These are phyloP conservation scores for Lasioglossum zephyrum DNA, from an alignment of 2,888 invertebrate species.

Conservation along the genomic window DNA sequence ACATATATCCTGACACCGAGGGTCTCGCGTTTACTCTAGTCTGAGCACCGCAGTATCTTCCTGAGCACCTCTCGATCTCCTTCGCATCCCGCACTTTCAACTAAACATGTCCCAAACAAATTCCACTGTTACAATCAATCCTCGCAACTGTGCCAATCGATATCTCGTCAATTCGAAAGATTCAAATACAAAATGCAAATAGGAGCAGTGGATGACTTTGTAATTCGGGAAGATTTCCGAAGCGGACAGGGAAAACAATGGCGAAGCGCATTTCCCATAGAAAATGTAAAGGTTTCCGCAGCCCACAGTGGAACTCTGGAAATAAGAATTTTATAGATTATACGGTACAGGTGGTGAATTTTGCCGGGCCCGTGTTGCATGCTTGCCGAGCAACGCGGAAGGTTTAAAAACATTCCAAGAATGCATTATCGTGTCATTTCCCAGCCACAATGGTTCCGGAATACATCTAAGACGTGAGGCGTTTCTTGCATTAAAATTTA, in stretches of 20 bases:
- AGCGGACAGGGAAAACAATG: neutral
- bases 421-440: conserved; percentile 47
- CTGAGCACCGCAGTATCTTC: neutral
- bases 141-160: neutral
- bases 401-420: conserved; percentile 51
- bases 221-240: neutral
- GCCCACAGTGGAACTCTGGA: conserved; percentile 35
- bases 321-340: conserved; percentile 62
- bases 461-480: conserved; percentile 14
- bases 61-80: neutral
- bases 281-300: conserved; percentile 51
- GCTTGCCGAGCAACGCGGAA: conserved; percentile 7
- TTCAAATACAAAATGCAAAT: neutral
- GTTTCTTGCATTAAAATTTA: conserved; percentile 39
- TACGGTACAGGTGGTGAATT: conserved; percentile 42
- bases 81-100: neutral
- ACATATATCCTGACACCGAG: neutral
- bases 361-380: neutral
- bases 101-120: neutral
- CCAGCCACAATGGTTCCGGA: conserved; percentile 22
- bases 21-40: neutral
- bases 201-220: neutral
- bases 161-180: neutral
- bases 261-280: neutral
- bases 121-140: neutral